Evolutionary conservation across 2,888 invertebrate genomes (phyloP), one percentile per base, ranked within the genome.

Genomic region (Pediacus dermestoides): DNA sequence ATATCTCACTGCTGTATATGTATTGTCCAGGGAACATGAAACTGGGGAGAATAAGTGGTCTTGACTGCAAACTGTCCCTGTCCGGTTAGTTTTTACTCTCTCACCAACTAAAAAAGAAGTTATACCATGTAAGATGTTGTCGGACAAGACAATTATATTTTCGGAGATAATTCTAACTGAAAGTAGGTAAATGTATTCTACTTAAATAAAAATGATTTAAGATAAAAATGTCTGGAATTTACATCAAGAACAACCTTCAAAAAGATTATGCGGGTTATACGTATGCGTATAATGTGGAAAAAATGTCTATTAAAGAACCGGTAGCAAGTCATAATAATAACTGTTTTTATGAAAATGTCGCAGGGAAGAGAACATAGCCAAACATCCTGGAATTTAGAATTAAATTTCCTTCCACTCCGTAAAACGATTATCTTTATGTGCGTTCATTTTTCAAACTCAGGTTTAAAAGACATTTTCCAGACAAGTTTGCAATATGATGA

Each of bases 381-480:
- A 52, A 49, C 48, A 50, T 50, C 45, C 48, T 39, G 50, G 46
- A 53, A 55, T 52, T 52, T 47, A 36, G 48, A 55, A 55, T 57
- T 55, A 53, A 55, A 57, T 57, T 57, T 53, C 51, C 53, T 52
- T 46, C 54, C 49, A 51, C 49, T 45, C 52, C 47, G 50, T 55
- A 52, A 53, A 50, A 45, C 50, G 50, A 54, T 54, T 56, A 56
- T 55, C 53, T 55, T 53, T 52, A 52, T 51, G 55, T 51, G 42
- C 47, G 42, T 44, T 45, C 53, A 55, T 55, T 53, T 55, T 53
- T 55, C 53, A 54, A 54, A 52, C 53, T 50, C 51, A 44, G 45
- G 50, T 54, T 54, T 53, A 52, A 50, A 52, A 53, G 53, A 51
- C 53, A 52, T 52, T 54, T 43, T 38, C 52, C 52, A 53, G 55